phyloP scores from a whole-genome alignment of 2,888 invertebrate genomes.

The Caradrina clavipalpis region DNA sequence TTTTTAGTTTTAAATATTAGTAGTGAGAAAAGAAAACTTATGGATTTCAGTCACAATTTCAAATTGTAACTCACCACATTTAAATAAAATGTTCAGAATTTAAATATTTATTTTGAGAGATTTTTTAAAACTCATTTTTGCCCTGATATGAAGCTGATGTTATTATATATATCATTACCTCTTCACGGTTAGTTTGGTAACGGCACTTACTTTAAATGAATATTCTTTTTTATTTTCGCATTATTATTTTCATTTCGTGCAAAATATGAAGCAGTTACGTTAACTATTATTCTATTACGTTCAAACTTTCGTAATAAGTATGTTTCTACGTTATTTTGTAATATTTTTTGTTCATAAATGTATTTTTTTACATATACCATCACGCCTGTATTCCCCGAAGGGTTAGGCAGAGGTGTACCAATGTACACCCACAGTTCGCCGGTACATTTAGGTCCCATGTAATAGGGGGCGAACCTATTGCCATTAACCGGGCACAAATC shows the following conservation, averaged over 20 bases:
- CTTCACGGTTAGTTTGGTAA: constrained; percentile 19
- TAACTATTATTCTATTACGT: too few relatives aligned
- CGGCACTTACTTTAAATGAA: background rate
- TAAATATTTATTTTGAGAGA: constrained; percentile 8
- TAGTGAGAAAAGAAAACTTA: constrained; percentile 5
- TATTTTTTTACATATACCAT: too few relatives aligned
- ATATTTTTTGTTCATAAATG: too few relatives aligned
- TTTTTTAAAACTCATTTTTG: background rate
- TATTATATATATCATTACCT: background rate
- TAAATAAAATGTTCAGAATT: constrained; percentile 35
- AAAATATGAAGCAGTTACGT: background rate
- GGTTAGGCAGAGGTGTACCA: too few relatives aligned
- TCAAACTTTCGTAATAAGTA: too few relatives aligned
- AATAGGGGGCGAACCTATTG: too few relatives aligned
- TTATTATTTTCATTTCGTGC: background rate
- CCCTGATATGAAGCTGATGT: background rate
- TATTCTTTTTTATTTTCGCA: background rate
- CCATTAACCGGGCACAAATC: too few relatives aligned
- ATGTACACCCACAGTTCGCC: too few relatives aligned
- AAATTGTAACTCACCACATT: constrained; percentile 14
- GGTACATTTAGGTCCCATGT: too few relatives aligned
- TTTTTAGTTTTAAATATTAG: background rate
- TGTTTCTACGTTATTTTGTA: too few relatives aligned
- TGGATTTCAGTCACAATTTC: constrained; percentile 33
- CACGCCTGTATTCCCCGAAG: too few relatives aligned